Conservation (phyloP, 2,113 vertebrate genomes). For the Poecile atricapillus region DNA sequence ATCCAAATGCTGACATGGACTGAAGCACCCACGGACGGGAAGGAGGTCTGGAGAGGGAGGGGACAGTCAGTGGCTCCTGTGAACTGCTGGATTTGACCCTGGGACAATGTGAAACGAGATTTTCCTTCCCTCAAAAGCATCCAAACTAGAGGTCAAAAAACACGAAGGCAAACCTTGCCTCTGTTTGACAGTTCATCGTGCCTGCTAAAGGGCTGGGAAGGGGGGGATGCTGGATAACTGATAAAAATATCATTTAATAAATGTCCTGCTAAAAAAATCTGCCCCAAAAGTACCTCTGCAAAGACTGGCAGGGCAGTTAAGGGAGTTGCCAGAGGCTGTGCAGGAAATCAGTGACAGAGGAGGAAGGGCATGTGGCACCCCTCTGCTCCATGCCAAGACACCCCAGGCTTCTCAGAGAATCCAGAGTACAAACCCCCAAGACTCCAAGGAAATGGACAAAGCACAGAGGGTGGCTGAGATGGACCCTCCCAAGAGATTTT, state of each 20-base stretch:
- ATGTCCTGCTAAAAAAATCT: not conserved
- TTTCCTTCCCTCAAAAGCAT: not conserved
- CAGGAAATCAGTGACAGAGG: not conserved
- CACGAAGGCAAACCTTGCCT: rapidly evolving
- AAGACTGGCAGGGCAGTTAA: not conserved
- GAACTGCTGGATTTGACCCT: not conserved
- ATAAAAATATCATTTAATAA: not conserved
- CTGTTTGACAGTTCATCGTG: rapidly evolving
- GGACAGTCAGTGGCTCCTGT: not conserved
- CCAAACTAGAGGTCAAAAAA: not conserved
- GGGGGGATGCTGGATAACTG: rapidly evolving
- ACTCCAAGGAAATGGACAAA: not conserved
- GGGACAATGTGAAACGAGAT: not conserved
- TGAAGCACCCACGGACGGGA: not conserved
- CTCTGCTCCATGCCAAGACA: not conserved
- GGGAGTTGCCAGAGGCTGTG: not conserved
- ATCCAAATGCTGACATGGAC: not conserved
- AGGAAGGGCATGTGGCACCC: not conserved
- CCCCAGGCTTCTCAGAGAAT: not conserved
- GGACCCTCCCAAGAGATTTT: not conserved
- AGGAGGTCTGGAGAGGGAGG: not conserved
- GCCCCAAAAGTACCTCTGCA: no score
- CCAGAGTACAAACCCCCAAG: rapidly evolving
- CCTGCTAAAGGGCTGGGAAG: not conserved
- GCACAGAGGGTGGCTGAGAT: not conserved